phyloP scores from a whole-genome alignment of 2,888 invertebrate genomes.

The Eupithecia pulchellata region DNA sequence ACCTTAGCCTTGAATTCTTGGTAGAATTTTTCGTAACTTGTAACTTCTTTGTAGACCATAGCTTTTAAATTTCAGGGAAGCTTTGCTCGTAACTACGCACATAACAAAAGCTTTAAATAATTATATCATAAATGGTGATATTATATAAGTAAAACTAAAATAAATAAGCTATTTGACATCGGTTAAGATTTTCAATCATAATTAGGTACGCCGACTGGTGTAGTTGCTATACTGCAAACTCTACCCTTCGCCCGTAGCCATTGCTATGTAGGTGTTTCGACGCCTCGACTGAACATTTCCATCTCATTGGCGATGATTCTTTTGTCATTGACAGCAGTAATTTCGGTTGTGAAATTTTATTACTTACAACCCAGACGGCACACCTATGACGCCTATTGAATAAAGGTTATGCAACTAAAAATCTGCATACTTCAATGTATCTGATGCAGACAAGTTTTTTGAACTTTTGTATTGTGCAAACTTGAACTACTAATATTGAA shows the following conservation, averaged over 20 bases:
- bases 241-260: slow-evolving; percentile 8
- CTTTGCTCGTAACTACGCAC: too few relatives aligned
- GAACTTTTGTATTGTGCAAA: background rate
- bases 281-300: slow-evolving; percentile 60
- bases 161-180: too few relatives aligned
- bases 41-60: too few relatives aligned
- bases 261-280: slow-evolving; percentile 58
- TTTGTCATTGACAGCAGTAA: slow-evolving; percentile 55
- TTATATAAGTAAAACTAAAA: too few relatives aligned
- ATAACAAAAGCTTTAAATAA: too few relatives aligned
- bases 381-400: slow-evolving; percentile 14
- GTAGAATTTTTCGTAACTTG: too few relatives aligned
- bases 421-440: slow-evolving; percentile 2
- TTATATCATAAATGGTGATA: too few relatives aligned
- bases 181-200: too few relatives aligned
- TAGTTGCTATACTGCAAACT: slow-evolving; percentile 15
- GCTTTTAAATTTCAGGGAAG: too few relatives aligned
- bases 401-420: slow-evolving; percentile 9
- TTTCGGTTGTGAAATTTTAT: slow-evolving; percentile 44
- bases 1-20: too few relatives aligned
- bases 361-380: slow-evolving; percentile 33
- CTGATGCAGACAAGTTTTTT: background rate
- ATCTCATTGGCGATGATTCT: slow-evolving; percentile 64
- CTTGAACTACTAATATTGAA: background rate
- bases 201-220: background rate